Evolutionary conservation across 2,888 invertebrate genomes (phyloP).

Genomic region (Troilus luridus): DNA sequence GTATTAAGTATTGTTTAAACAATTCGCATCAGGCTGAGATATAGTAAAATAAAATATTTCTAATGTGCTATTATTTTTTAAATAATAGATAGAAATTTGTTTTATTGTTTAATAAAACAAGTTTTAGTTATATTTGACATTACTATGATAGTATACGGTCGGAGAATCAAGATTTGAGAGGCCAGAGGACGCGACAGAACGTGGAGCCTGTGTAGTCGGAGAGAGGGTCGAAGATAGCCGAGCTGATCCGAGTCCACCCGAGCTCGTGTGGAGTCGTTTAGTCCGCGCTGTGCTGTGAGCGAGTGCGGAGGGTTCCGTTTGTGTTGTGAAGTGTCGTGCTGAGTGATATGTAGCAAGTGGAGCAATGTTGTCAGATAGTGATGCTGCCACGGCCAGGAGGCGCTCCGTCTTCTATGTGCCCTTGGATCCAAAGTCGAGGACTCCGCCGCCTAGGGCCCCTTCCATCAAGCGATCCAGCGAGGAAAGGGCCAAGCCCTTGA

Average conservation of each 20-base stretch:
- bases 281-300: slow-evolving; percentile 68
- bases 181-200: not conserved
- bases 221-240: slow-evolving; percentile 59
- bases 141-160: not conserved
- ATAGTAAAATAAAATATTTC: too few species aligned
- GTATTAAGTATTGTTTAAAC: too few species aligned
- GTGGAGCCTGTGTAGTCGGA: slow-evolving; percentile 23
- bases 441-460: slow-evolving; percentile 51
- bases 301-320: slow-evolving; percentile 66
- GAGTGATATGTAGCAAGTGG: slow-evolving; percentile 47
- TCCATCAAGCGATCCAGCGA: slow-evolving; percentile 57
- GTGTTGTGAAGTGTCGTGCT: slow-evolving; percentile 69
- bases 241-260: slow-evolving; percentile 57
- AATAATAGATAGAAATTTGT: too few species aligned
- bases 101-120: not conserved
- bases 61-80: too few species aligned
- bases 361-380: slow-evolving; percentile 69
- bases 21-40: too few species aligned
- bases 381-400: slow-evolving; percentile 72
- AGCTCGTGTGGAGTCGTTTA: slow-evolving; percentile 67
- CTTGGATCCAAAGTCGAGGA: slow-evolving; percentile 64
- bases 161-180: not conserved
- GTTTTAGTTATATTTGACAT: not conserved
- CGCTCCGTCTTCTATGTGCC: slow-evolving; percentile 85
- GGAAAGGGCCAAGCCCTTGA: slow-evolving; percentile 50